Evolutionary conservation across 2,888 invertebrate species (phyloP), one percentile per base, ranked within the genome.

Genomic region (Andrena trimmerana): DNA sequence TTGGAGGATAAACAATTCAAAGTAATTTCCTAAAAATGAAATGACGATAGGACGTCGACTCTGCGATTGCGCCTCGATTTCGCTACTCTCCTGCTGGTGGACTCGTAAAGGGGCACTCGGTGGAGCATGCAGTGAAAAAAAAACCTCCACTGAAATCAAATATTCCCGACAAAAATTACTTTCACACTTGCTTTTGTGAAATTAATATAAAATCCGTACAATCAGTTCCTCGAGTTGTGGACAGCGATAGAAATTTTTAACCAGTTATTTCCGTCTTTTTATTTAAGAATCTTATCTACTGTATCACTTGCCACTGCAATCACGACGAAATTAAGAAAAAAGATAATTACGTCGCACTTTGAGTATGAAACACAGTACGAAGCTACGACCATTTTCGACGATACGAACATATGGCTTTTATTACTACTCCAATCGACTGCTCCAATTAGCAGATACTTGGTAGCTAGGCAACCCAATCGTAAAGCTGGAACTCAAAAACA

Each of bases 361-460:
- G 13, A n/a, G 13, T n/a, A 8, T 13, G n/a, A n/a, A 57, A 48
- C 71, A 65, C 16, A 20, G 76, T 57, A 57, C 63, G n/a, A 71
- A 62, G 42, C 8, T 50, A 16, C 50, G 42, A 52, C 57, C 65
- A 65, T 66, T 66, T 33, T 78, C 73, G 73, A 72, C 59, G 52
- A 66, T 72, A 13, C 73, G 29, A 73, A 24, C n/a, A 20, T 10
- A 24, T 20, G 50, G 13, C 33, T 66, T 78, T 66, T 73, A 59
- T 73, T 73, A 33, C 66, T 66, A 60, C 77, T 67, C 20, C 59
- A 60, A 36, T 48, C 77, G 20, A 50, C 60, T 73, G 73, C 60
- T 42, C 73, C 77, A 78, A 78, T 78, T 78, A 78, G 66, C 66
- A 67, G 59, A 66, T 73, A 78, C 73, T 78, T 73, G 50, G 73